Conservation (phyloP, 2,113 vertebrate species). For the Oryzias woworae region DNA sequence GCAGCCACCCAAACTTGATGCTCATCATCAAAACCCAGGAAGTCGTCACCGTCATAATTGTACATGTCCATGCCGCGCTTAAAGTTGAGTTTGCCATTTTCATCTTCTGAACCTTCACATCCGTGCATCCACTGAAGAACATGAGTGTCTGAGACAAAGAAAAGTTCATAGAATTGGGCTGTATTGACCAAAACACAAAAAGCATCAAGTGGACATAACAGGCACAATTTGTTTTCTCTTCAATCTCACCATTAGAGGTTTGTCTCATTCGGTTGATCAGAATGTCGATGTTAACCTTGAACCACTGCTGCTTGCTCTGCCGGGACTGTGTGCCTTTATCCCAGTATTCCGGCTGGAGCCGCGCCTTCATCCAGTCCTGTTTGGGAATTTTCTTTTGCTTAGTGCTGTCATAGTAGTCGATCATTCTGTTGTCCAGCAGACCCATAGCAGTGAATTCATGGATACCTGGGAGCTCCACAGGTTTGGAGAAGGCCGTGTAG, state of each 20-base stretch:
- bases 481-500: constrained; percentile 65
- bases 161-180: too few relatives aligned
- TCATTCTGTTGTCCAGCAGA: constrained; percentile 52
- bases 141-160: too few relatives aligned
- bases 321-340: constrained; percentile 58
- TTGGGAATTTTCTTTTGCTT: constrained; percentile 18
- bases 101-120: not conserved
- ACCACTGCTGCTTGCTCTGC: constrained; percentile 69
- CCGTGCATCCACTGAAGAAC: constrained; percentile 67
- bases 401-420: constrained; percentile 69
- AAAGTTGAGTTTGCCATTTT: rapidly evolving
- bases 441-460: constrained; percentile 71
- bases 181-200: not conserved
- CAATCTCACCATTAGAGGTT: constrained; percentile 35
- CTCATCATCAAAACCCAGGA: too few relatives aligned
- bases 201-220: constrained; percentile 1
- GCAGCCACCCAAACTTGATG: too few relatives aligned
- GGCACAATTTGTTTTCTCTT: not conserved
- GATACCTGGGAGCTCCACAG: not conserved
- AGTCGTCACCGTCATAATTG: too few relatives aligned
- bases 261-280: constrained; percentile 47
- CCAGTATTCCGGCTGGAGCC: constrained; percentile 44
- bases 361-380: constrained; percentile 57
- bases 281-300: constrained; percentile 66
- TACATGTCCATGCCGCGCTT: rapidly evolving